Base-by-base conservation (phyloP, 2,113 vertebrate genomes). In the Caracal caracal region DNA sequence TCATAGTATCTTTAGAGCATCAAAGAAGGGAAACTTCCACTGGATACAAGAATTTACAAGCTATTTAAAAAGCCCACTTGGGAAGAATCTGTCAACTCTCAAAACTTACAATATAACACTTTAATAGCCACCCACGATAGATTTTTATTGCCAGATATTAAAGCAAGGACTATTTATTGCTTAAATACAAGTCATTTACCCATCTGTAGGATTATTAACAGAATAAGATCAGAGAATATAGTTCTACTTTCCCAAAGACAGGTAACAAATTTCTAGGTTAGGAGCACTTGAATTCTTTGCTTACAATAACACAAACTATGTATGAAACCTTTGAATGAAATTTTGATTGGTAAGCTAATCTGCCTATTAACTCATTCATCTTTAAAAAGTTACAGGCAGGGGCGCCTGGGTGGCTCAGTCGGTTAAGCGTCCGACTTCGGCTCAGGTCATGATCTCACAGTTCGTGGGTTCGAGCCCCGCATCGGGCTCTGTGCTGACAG, bases 321-420 rank as follows among this genome's bases (percentile, higher is more conserved):
- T 40, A 71, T 33, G 16, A 85, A 71, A 95, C 1, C n/a, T 70
- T 65, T 33, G 84, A 79, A 88, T 83, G 78, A 91, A 43, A 68
- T 65, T 87, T 1, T 96, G 43, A 91, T 43, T 61, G 82, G 35
- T 61, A 43, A 78, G 26, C 6, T 78, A 56, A 94, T 56, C n/a
- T 65, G 12, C 43, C 33, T 81, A 28, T n/a, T 40, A 53, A 63
- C 17, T 84, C 30, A 79, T 53, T 73, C 49, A 88, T 22, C 83
- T 96, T 82, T 70, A 71, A 88, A 93, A 97, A 95, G 49, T 15
- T 68, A 12, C 10, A 92, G 4, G 33, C 12, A 43, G 40, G 68
- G 68, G 35, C 0, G 1, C 68, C 68, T 71, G 68, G 68, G 68
- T 37, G 68, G 68, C 35, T 37, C 35, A 71, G 68, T 37, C 68